Percentiles rank a stretch among this genome's conserved stretches.
Conservation (phyloP, 2,888 invertebrate species). For the Acanthococcus lagerstroemiae region DNA sequence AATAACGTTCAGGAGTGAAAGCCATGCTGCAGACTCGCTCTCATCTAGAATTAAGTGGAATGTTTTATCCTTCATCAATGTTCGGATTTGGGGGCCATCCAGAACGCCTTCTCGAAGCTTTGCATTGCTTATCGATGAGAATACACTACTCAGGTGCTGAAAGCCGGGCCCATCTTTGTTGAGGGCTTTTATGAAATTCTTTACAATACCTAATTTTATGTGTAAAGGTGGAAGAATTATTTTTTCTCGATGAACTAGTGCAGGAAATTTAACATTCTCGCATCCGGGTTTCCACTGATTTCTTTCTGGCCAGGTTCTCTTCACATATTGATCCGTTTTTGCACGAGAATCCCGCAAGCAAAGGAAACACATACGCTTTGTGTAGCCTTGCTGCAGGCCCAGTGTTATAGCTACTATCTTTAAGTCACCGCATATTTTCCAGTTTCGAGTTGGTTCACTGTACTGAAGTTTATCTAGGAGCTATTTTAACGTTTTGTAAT, state of each 20-base stretch:
- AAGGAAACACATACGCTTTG: conserved; percentile 38
- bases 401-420: conserved; percentile 36
- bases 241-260: conserved; percentile 32
- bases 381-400: conserved; percentile 38
- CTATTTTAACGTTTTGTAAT: neutral
- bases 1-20: conserved; percentile 31
- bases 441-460: no score
- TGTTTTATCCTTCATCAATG: conserved; percentile 34
- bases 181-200: conserved; percentile 36
- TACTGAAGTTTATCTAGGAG: neutral
- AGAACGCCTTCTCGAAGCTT: conserved; percentile 37
- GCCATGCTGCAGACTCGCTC: conserved; percentile 34
- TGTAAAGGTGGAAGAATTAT: conserved; percentile 36
- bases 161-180: conserved; percentile 34
- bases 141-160: conserved; percentile 33
- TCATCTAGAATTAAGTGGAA: conserved; percentile 34
- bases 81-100: conserved; percentile 35
- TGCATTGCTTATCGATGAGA: conserved; percentile 32
- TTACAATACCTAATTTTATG: conserved; percentile 38
- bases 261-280: conserved; percentile 30
- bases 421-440: conserved; percentile 36
- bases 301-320: conserved; percentile 35
- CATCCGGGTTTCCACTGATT: conserved; percentile 25
- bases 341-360: conserved; percentile 38
- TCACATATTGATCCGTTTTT: conserved; percentile 36